Conservation (phyloP, 2,113 vertebrate species). For the Sterna hirundo region DNA sequence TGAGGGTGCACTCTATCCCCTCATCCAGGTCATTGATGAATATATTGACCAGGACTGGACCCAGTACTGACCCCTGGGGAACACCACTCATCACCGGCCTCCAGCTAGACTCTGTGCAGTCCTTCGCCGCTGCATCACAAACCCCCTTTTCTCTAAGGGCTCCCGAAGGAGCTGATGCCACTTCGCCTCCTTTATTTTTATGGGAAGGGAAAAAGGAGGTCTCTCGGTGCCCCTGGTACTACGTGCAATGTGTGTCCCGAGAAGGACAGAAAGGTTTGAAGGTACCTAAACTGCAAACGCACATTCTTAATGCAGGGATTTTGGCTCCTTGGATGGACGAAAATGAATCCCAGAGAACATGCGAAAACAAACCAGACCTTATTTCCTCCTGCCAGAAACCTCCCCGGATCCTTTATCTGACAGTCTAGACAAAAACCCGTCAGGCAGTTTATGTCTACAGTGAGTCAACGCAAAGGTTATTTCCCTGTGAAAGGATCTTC, state of each 20-base stretch:
- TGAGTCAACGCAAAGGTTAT: neutral
- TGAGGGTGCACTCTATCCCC: too few relatives aligned
- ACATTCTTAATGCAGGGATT: neutral
- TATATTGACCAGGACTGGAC: too few relatives aligned
- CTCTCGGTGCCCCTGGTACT: too few relatives aligned
- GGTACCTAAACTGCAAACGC: neutral
- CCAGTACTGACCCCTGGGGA: too few relatives aligned
- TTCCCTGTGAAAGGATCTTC: neutral
- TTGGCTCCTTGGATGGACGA: neutral
- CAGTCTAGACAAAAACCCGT: neutral
- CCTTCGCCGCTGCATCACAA: neutral
- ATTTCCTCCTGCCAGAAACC: neutral
- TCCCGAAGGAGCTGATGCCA: neutral
- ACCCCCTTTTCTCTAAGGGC: neutral
- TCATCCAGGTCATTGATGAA: too few relatives aligned
- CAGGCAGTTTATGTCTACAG: neutral
- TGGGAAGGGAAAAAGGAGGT: neutral
- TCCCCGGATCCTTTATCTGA: neutral
- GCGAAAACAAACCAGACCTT: neutral
- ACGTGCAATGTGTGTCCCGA: neutral
- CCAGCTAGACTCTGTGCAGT: too few relatives aligned
- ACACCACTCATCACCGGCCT: too few relatives aligned
- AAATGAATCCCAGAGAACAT: neutral
- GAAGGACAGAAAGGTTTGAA: neutral
- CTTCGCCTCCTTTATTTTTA: neutral